A percentile compares a stretch with the other conserved stretches of the same genome.
Evolutionary conservation across 2,113 vertebrate genomes (phyloP).

Genomic region (Thryonomys swinderianus): DNA sequence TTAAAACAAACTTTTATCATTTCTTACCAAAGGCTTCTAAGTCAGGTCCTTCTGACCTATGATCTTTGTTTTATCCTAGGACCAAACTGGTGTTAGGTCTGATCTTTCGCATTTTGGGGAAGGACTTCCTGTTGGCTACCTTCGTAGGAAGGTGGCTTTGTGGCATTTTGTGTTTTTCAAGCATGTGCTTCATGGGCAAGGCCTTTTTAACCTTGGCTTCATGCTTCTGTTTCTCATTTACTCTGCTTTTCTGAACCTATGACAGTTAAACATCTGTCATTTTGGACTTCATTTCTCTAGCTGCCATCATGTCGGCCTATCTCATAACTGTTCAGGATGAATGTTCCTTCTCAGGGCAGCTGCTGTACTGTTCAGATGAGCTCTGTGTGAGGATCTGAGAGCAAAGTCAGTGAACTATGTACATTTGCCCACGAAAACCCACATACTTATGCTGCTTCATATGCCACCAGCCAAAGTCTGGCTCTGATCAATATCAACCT

Average conservation of each 20-base stretch:
- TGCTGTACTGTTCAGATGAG: neutral
- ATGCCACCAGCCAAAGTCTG: neutral
- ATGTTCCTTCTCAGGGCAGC: neutral
- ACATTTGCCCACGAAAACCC: neutral
- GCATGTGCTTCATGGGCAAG: neutral
- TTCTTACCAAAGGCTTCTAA: constrained; percentile 27
- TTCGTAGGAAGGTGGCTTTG: neutral
- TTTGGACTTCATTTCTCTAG: constrained; percentile 42
- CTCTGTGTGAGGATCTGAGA: neutral
- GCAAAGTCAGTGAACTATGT: constrained; percentile 44
- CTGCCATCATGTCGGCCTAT: neutral
- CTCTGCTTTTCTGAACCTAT: constrained; percentile 36
- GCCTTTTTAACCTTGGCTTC: constrained; percentile 6
- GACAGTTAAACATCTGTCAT: constrained; percentile 51
- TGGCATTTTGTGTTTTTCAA: neutral
- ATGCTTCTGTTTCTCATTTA: constrained; percentile 56
- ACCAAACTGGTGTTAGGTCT: neutral
- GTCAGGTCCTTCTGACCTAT: neutral
- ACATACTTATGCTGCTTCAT: constrained; percentile 12
- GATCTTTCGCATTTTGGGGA: neutral
- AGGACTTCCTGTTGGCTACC: neutral
- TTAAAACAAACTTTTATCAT: neutral
- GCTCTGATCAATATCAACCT: constrained; percentile 54
- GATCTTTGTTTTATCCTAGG: neutral
- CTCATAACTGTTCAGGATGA: neutral